Percentiles rank a stretch among this genome's conserved stretches.
Evolutionary conservation across 1,140 invertebrate genomes (phyloP).

Genomic region (Drosophila leontia): DNA sequence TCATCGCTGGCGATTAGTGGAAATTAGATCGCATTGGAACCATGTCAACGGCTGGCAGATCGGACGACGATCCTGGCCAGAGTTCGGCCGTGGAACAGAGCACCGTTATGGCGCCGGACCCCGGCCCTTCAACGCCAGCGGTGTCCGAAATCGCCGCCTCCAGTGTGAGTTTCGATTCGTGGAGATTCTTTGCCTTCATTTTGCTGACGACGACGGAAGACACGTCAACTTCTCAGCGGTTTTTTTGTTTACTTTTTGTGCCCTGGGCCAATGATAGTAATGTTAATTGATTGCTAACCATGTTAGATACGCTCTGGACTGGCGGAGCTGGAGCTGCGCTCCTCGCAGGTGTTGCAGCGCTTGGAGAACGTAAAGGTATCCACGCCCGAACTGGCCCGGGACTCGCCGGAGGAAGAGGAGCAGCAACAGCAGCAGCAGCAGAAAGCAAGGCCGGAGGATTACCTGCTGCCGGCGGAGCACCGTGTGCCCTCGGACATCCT

Average conservation of each 20-base stretch:
- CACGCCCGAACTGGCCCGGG: background rate
- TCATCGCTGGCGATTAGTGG: slow-evolving; percentile 27
- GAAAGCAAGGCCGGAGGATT: background rate
- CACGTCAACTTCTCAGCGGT: slow-evolving; percentile 24
- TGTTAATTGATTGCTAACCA: slow-evolving; percentile 13
- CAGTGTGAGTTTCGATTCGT: slow-evolving; percentile 49
- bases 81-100: slow-evolving; percentile 18
- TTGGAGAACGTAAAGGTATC: slow-evolving; percentile 77
- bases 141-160: slow-evolving; percentile 64
- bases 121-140: slow-evolving; percentile 40
- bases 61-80: slow-evolving; percentile 61
- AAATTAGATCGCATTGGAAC: slow-evolving; percentile 38
- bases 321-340: slow-evolving; percentile 79
- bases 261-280: background rate
- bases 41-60: slow-evolving; percentile 71
- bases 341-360: slow-evolving; percentile 78
- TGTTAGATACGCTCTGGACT: slow-evolving; percentile 81
- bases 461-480: slow-evolving; percentile 61
- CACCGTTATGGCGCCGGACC: slow-evolving; percentile 23
- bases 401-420: slow-evolving; percentile 20
- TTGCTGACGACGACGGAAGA: slow-evolving; percentile 71
- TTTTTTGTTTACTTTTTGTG: slow-evolving; percentile 17
- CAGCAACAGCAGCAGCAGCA: slow-evolving; percentile 1
- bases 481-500: slow-evolving; percentile 81
- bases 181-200: slow-evolving; percentile 19